Base-by-base conservation (phyloP, 1,140 invertebrate species). In the Venturia canescens region DNA sequence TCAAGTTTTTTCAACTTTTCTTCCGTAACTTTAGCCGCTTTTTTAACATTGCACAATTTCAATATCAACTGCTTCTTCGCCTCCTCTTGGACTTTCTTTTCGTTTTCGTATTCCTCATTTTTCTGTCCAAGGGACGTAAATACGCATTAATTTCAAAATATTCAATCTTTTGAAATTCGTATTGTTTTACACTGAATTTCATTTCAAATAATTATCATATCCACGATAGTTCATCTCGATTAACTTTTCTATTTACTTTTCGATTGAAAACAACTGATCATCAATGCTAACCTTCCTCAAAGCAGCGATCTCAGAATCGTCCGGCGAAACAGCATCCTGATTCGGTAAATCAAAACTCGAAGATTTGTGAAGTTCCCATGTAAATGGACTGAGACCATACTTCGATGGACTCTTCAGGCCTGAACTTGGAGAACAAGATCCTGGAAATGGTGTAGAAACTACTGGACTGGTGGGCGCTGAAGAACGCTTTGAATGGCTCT, bases 1-100 rank as follows among this genome's bases (percentile, higher is more conserved):
- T 91, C 87, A 0, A 91, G n/a, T 6, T 90, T 88, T 26, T 89
- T 89, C 23, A 88, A 79, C 38, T 88, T 89, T 53, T 88, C 81
- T 9, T 89, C 86, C 0, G 78, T 84, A 0, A 80, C 78, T 13
- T 90, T 85, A 0, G 67, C 60, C 0, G 86, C 80, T 76, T 91
- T 88, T 76, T 90, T 85, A 4, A 85, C 78, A 48, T 84, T 91
- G 21, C 86, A 89, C 6, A 91, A 13, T 53, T 91, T 91, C 5
- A 89, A 13, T 5, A 86, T 85, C 11, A 92, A 80, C 31, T 91
- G 90, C 57, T 89, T 91, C n/a, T 86, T 89, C 0, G 81, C 26
- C 29, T 91, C 88, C 26, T 90, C 87, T 38, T 88, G 87, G 3
- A 81, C 81, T 29, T 86, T 88, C 13, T 88, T 53, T 27, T 90